These are phyloP conservation scores for Mormoops blainvillei DNA, from an alignment of 2,113 vertebrate species.

Conservation along the genomic window DNA sequence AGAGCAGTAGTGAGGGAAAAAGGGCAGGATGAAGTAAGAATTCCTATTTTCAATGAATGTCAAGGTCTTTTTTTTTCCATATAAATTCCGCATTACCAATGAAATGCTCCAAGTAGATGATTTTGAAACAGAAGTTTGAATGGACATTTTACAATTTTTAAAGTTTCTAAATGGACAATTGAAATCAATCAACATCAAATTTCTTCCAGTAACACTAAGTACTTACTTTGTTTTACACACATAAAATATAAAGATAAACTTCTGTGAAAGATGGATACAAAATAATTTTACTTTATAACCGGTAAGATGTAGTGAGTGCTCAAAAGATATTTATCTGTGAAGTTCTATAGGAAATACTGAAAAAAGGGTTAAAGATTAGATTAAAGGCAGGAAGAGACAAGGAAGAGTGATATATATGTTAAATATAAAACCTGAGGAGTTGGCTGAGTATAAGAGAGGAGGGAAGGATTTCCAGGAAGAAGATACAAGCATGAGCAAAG, in stretches of 20 bases:
- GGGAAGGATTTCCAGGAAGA: background rate
- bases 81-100: background rate
- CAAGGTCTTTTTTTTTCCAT: background rate
- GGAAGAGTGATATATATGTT: background rate
- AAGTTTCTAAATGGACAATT: background rate
- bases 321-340: background rate
- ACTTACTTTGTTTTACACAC: background rate
- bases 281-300: background rate
- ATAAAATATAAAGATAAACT: background rate
- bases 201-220: background rate
- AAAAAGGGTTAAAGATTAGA: background rate
- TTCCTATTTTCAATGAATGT: background rate
- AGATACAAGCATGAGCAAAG: background rate
- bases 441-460: background rate
- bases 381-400: background rate
- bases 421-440: background rate
- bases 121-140: background rate
- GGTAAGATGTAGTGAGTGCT: background rate
- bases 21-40: background rate
- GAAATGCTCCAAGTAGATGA: background rate
- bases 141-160: background rate
- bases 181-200: background rate
- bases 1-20: background rate
- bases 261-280: background rate
- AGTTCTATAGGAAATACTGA: background rate